Percentiles rank a stretch among this genome's conserved stretches.
These are phyloP conservation scores for Spea bombifrons DNA, from an alignment of 2,113 vertebrate genomes.

Conservation along the genomic window DNA sequence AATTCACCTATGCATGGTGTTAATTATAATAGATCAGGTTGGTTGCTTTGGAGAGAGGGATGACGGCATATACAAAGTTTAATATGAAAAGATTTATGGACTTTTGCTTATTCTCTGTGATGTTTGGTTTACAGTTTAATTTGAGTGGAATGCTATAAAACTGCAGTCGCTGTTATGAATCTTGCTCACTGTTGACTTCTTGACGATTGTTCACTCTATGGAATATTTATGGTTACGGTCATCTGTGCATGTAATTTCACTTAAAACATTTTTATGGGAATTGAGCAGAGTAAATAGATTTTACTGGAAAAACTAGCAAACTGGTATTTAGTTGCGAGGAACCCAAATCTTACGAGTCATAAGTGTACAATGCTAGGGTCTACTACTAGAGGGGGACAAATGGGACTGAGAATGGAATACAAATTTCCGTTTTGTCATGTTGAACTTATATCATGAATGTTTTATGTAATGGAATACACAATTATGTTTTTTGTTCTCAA, in stretches of 20 bases:
- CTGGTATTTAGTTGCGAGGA: background rate
- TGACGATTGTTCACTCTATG: background rate
- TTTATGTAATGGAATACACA: background rate
- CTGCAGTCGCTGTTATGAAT: background rate
- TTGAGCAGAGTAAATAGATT: background rate
- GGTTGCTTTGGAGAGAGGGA: no score
- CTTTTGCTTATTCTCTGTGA: background rate
- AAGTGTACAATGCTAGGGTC: background rate
- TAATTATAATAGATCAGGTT: no score
- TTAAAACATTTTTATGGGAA: background rate
- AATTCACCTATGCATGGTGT: no score
- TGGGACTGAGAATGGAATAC: background rate
- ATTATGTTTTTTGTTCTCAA: background rate
- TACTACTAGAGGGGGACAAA: background rate
- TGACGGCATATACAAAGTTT: no score
- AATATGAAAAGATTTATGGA: no score
- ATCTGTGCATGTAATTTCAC: constrained; percentile 10
- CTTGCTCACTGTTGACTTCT: background rate
- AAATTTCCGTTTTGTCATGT: background rate
- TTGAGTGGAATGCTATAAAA: background rate
- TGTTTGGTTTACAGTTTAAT: background rate
- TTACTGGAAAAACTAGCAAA: background rate
- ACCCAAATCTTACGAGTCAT: background rate
- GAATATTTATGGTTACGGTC: background rate
- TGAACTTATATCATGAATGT: background rate